Conservation (phyloP, 2,113 vertebrate genomes). For the Etia nguti region DNA sequence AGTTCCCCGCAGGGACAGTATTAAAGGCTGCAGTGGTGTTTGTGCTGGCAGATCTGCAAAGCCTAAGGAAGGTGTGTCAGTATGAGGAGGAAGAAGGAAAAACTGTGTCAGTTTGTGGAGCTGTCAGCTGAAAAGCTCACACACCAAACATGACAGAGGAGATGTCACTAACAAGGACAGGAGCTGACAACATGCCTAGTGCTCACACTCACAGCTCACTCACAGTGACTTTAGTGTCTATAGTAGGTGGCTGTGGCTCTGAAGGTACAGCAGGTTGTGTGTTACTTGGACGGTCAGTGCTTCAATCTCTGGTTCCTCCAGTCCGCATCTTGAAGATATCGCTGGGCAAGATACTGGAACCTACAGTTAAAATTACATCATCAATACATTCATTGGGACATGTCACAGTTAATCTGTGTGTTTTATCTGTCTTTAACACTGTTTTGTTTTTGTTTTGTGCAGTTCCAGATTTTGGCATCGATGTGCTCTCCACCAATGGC, state of each 20-base stretch:
- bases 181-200: background rate
- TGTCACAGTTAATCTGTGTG: background rate
- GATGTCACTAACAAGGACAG: background rate
- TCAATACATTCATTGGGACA: background rate
- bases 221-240: background rate
- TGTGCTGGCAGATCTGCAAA: background rate
- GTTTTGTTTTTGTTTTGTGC: conserved; percentile 12
- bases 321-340: fast-evolving
- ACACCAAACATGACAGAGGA: background rate
- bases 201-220: background rate
- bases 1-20: background rate
- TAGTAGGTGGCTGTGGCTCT: background rate
- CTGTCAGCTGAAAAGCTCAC: background rate
- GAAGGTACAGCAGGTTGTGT: background rate
- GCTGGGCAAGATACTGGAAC: background rate
- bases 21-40: background rate
- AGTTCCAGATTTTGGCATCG: conserved; percentile 83
- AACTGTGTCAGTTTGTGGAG: background rate
- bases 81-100: background rate
- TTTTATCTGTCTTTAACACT: background rate
- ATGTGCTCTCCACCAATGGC: conserved; percentile 80
- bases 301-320: background rate
- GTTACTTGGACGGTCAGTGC: background rate
- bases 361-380: background rate
- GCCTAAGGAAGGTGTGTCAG: background rate